Base-by-base conservation (phyloP, 2,888 invertebrate species). In the Chironomus riparius region DNA sequence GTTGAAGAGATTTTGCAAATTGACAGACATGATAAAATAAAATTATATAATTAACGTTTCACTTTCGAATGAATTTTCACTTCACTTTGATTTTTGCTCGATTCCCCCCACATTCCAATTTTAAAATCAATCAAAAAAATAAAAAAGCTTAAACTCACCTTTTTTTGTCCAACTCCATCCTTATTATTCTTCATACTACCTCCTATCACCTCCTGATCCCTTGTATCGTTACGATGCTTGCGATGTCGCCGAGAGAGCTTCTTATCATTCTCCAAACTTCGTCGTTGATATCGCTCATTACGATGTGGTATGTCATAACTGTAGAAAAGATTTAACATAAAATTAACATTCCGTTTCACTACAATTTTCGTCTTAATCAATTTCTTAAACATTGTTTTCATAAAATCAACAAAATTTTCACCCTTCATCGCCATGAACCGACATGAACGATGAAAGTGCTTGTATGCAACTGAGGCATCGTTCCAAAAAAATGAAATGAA, bases 271-370 rank as follows among this genome's bases (percentile, higher is more conserved):
- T 61, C 65, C 12, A 62, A 50, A 47, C 76, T 76, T 18, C 48
- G 68, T 56, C 76, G 76, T 10, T 75, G 65, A 48, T 92, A 94
- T 79, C 94, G 90, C 81, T 93, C 87, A 90, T 92, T 85, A 87
- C 92, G 86, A 87, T 92, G 82, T 88, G 92, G 83, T 90, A 93
- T 88, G 89, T 87, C 84, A 80, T 83, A 83, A 79, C 84, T 85
- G 79, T 69, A 48, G 82, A 81, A 50, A 50, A 74, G 76, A 74
- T 75, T 74, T 71, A 76, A 71, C 24, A 77, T 76, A 76, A 21
- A 47, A 28, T 72, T 68, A 56, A 68, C 68, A 75, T 62, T 76
- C 22, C 28, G 68, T 24, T 18, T 48, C 69, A 69, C 76, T n/a
- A 76, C 56, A 13, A 68, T 28, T 56, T 76, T 76, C 5, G 76